phyloP scores from a whole-genome alignment of 2,113 vertebrate genomes.

The Lycaon pictus region DNA sequence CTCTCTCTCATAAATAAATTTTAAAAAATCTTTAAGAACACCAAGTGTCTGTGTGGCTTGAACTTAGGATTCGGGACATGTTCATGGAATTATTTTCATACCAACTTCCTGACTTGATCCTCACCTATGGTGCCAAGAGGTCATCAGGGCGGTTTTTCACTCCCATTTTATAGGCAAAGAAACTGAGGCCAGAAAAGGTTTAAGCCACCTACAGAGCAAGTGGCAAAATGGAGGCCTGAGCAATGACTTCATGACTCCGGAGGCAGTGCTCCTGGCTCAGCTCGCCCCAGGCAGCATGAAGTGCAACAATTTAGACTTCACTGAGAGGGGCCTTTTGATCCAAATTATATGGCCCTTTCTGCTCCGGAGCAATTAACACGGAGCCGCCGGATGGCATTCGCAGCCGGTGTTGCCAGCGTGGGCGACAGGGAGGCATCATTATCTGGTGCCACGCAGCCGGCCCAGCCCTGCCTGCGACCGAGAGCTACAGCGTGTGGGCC shows the following conservation, averaged over 20 bases:
- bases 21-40: background rate
- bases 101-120: background rate
- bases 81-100: background rate
- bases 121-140: rapidly evolving
- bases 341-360: constrained; percentile 79
- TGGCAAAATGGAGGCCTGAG: background rate
- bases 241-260: background rate
- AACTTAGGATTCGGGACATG: background rate
- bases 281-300: background rate
- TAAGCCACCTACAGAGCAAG: background rate
- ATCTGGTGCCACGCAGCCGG: constrained; percentile 63
- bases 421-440: constrained; percentile 68
- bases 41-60: too few relatives aligned
- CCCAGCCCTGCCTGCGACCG: background rate
- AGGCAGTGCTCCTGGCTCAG: background rate
- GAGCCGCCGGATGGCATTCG: constrained; percentile 57
- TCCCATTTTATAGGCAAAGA: background rate
- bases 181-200: background rate
- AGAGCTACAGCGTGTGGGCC: background rate
- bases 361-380: constrained; percentile 75
- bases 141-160: background rate
- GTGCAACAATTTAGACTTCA: constrained; percentile 63
- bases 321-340: constrained; percentile 76
- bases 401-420: constrained; percentile 22
- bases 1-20: too few relatives aligned